phyloP scores from a whole-genome alignment of 2,888 invertebrate genomes.

The Dryadula phaetusa region DNA sequence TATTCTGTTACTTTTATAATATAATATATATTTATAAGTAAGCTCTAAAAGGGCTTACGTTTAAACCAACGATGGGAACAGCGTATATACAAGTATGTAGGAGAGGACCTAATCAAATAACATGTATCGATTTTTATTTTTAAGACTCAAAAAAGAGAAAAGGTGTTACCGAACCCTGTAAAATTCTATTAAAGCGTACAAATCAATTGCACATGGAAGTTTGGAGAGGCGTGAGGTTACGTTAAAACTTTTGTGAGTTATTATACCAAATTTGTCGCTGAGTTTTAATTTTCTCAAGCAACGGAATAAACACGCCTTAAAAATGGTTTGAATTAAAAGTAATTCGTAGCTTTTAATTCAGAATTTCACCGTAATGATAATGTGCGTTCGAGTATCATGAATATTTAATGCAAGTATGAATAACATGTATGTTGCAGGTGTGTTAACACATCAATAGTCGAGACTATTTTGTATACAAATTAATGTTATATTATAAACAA shows the following conservation, averaged over 20 bases:
- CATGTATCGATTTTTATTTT: neutral
- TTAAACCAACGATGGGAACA: neutral
- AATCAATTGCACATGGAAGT: slow-evolving; percentile 30
- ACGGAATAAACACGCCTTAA: slow-evolving; percentile 22
- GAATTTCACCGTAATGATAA: neutral
- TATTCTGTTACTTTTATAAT: no score
- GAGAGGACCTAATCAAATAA: neutral
- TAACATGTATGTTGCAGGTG: no score
- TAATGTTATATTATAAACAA: no score
- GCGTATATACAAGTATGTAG: no score
- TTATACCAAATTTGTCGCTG: slow-evolving; percentile 30
- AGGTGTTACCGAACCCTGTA: slow-evolving; percentile 11
- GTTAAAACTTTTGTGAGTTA: slow-evolving; percentile 31
- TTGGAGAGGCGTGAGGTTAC: slow-evolving; percentile 28
- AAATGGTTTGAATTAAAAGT: slow-evolving; percentile 14
- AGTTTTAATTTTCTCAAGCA: slow-evolving; percentile 25
- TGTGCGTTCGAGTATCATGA: neutral
- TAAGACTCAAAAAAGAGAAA: slow-evolving; percentile 4
- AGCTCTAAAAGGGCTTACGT: neutral
- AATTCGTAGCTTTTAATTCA: neutral
- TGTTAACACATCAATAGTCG: no score
- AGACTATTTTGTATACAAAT: no score
- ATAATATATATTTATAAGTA: neutral
- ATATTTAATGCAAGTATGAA: no score
- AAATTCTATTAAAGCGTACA: slow-evolving; percentile 27